Conservation (phyloP, 2,113 vertebrate genomes). For the Rousettus leschenaultii region DNA sequence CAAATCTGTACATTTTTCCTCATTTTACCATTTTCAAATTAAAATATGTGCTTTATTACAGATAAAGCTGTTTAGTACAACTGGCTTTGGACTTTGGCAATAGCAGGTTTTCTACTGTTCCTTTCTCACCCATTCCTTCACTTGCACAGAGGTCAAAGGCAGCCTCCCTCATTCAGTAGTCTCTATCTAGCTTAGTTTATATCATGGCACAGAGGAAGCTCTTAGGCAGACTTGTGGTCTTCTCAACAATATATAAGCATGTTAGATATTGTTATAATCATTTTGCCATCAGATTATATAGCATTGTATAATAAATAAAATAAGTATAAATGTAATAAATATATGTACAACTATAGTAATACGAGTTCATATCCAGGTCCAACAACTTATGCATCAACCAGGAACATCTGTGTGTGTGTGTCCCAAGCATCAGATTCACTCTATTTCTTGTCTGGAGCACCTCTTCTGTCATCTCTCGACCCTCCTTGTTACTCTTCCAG, state of each 20-base stretch:
- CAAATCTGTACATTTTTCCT: background rate
- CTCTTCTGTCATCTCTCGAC: background rate
- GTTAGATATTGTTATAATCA: background rate
- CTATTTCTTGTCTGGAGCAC: background rate
- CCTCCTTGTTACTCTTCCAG: too few species aligned
- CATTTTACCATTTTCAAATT: background rate
- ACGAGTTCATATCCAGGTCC: background rate
- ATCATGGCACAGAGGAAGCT: background rate
- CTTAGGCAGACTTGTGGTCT: background rate
- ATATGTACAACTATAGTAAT: background rate
- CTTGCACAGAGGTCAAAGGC: too few species aligned
- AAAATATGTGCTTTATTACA: background rate
- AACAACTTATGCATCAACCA: background rate
- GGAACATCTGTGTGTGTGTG: background rate
- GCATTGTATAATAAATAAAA: background rate
- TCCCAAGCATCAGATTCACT: background rate
- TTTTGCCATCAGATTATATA: background rate
- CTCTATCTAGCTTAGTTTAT: background rate
- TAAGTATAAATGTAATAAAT: background rate
- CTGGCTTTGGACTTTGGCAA: background rate
- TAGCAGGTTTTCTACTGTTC: too few species aligned
- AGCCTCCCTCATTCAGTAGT: fast-evolving
- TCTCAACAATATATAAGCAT: background rate
- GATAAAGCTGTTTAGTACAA: background rate
- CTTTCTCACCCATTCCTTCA: background rate